Evolutionary conservation across 1,140 invertebrate genomes (phyloP).

Genomic region (Cydia pomonella): DNA sequence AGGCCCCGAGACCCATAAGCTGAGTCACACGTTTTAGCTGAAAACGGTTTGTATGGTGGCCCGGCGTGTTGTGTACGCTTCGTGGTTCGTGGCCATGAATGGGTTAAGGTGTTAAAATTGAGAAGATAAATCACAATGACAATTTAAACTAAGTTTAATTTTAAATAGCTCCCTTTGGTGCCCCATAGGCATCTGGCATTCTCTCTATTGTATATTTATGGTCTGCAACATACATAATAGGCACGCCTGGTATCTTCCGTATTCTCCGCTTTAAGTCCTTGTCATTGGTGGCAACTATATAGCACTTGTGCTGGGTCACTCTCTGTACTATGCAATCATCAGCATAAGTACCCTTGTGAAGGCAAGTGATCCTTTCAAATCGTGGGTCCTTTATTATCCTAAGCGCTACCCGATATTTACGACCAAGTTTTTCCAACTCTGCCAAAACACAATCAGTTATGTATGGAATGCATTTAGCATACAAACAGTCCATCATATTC

Average conservation of each 20-base stretch:
- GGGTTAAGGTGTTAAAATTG: background rate
- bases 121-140: background rate
- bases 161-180: conserved; percentile 84
- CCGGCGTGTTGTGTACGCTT: no score
- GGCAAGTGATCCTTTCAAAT: conserved; percentile 95
- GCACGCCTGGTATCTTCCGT: conserved; percentile 98
- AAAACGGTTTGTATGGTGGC: no score
- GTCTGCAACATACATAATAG: conserved; percentile 98
- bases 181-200: conserved; percentile 99
- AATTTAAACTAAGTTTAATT: conserved; percentile 1
- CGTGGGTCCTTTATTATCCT: conserved; percentile 97
- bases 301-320: conserved; percentile 99
- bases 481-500: conserved; percentile 99
- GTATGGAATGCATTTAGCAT: conserved; percentile 99
- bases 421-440: conserved; percentile 98
- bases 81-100: no score
- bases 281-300: conserved; percentile 99
- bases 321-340: conserved; percentile 99
- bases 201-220: conserved; percentile 98
- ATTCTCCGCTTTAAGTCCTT: conserved; percentile 98
- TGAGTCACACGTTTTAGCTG: no score
- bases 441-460: conserved; percentile 99
- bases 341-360: conserved; percentile 99
- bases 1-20: no score
- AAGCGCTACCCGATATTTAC: conserved; percentile 97